Conservation (phyloP, 2,888 invertebrate species). For the Acronicta leporina region DNA sequence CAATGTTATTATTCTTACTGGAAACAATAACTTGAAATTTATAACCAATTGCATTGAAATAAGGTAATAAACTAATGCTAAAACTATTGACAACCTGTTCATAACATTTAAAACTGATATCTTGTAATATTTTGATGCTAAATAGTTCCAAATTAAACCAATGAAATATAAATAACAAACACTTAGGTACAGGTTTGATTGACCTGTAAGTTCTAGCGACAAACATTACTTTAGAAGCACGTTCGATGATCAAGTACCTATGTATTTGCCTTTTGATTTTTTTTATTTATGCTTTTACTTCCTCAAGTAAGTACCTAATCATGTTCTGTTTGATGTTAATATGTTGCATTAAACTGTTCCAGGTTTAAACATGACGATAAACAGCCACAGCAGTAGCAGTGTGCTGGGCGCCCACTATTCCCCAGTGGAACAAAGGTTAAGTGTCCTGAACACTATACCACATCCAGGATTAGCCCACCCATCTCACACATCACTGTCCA, state of each 20-base stretch:
- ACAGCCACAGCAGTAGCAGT: constrained; percentile 79
- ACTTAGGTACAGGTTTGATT: too few relatives aligned
- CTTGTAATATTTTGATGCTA: too few relatives aligned
- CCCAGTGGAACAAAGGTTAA: constrained; percentile 81
- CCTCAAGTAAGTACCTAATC: not conserved
- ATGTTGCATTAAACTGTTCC: constrained; percentile 50
- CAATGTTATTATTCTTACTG: constrained; percentile 3
- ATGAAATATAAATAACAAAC: too few relatives aligned
- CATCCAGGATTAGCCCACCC: constrained; percentile 81
- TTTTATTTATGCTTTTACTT: too few relatives aligned
- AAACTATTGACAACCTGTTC: too few relatives aligned
- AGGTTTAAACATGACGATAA: constrained; percentile 90
- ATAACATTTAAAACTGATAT: too few relatives aligned
- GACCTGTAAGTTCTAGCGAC: too few relatives aligned
- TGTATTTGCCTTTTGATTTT: too few relatives aligned
- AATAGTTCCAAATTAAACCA: too few relatives aligned
- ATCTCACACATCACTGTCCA: constrained; percentile 86
- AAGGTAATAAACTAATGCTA: not conserved
- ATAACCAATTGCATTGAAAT: not conserved
- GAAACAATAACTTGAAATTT: constrained; percentile 33
- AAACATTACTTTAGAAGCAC: too few relatives aligned
- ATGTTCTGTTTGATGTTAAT: not conserved
- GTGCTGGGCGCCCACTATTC: constrained; percentile 79
- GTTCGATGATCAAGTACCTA: too few relatives aligned
- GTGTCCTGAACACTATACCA: constrained; percentile 78